Conservation (phyloP, 1,140 invertebrate species). For the Delia radicum region DNA sequence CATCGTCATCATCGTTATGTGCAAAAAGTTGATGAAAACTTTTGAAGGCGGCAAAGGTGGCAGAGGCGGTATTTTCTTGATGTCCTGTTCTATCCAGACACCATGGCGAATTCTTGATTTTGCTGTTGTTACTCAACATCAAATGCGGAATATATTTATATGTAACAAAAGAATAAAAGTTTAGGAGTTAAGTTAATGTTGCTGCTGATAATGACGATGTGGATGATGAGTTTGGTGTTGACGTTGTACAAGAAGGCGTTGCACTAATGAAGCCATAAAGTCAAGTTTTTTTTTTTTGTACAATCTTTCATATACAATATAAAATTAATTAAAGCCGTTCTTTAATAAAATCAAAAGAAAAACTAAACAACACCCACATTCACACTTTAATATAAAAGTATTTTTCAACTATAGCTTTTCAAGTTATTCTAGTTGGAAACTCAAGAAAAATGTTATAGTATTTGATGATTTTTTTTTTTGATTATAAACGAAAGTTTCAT, state of each 20-base stretch:
- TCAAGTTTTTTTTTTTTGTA: not conserved
- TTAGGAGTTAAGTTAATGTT: not conserved
- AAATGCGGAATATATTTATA: not conserved
- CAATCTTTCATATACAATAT: not conserved
- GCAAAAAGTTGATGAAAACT: not conserved
- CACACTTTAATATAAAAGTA: not conserved
- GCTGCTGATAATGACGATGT: not conserved
- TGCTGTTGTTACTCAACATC: not conserved
- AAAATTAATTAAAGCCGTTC: not conserved
- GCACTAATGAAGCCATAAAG: slow-evolving; percentile 17
- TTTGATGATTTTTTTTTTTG: no score
- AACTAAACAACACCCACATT: slow-evolving; percentile 5
- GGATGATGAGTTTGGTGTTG: no score
- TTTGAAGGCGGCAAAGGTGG: slow-evolving; percentile 2
- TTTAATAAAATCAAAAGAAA: not conserved
- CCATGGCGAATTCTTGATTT: slow-evolving; percentile 11
- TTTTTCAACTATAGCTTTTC: not conserved
- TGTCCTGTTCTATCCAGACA: not conserved
- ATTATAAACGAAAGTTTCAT: not conserved
- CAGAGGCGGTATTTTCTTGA: not conserved
- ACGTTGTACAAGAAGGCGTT: no score
- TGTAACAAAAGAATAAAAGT: not conserved
- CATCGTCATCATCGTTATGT: not conserved
- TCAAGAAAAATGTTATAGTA: not conserved
- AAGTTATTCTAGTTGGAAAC: no score